Conservation (phyloP, 2,888 invertebrate genomes). For the Philopedon plagiatum region DNA sequence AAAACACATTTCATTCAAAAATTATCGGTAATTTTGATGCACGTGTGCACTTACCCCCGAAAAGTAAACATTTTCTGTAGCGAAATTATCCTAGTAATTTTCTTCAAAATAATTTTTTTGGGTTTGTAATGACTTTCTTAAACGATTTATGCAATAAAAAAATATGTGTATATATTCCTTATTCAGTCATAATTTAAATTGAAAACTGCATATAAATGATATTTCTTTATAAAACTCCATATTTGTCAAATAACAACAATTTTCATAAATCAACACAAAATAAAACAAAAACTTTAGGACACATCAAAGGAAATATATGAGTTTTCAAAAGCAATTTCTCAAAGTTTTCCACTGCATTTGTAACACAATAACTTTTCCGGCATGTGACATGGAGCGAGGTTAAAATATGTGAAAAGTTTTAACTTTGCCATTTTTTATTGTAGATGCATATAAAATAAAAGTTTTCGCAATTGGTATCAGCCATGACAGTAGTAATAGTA, state of each 20-base stretch:
- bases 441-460: background rate
- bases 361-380: conserved; percentile 26
- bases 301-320: conserved; percentile 33
- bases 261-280: conserved; percentile 28
- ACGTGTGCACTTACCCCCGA: too few relatives aligned
- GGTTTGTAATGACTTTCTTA: too few relatives aligned
- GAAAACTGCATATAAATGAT: background rate
- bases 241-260: conserved; percentile 27
- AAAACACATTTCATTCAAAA: too few relatives aligned
- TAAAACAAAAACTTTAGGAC: conserved; percentile 23
- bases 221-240: background rate
- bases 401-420: conserved; percentile 27
- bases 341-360: conserved; percentile 32
- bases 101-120: too few relatives aligned
- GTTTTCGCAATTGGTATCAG: background rate
- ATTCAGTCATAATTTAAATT: conserved; percentile 40
- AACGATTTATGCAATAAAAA: too few relatives aligned
- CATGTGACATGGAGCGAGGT: conserved; percentile 1
- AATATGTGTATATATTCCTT: too few relatives aligned
- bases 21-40: too few relatives aligned
- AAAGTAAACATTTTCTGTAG: too few relatives aligned
- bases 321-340: conserved; percentile 33
- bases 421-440: background rate
- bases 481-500: background rate
- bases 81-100: too few relatives aligned